phyloP scores from a whole-genome alignment of 2,797 vertebrate species.

The Macropodus opercularis region DNA sequence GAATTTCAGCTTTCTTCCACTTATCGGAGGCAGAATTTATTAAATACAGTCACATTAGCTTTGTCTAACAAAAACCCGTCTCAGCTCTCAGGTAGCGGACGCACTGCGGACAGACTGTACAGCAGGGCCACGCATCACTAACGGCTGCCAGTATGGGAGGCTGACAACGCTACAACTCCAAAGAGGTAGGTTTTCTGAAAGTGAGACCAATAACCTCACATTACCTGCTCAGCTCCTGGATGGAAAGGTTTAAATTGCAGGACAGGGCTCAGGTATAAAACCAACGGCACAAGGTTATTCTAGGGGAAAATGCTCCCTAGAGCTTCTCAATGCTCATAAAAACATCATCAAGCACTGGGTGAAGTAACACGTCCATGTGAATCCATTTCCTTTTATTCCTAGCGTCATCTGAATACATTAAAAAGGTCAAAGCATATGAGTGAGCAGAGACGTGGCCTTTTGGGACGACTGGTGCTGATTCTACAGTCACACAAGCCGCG shows the following conservation, averaged over 20 bases:
- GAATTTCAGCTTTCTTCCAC: not conserved
- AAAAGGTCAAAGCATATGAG: not conserved
- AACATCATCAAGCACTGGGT: not conserved
- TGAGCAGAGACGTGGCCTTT: too few species aligned
- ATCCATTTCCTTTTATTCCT: not conserved
- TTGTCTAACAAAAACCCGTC: not conserved
- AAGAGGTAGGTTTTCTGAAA: constrained; percentile 19
- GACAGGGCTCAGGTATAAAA: not conserved
- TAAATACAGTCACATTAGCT: not conserved
- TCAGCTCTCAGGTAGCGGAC: not conserved
- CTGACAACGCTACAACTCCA: not conserved
- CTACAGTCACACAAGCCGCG: not conserved
- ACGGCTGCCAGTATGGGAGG: constrained; percentile 8
- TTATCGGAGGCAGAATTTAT: not conserved
- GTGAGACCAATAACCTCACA: constrained; percentile 6
- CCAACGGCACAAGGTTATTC: constrained; percentile 5
- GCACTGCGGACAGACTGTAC: constrained; percentile 5
- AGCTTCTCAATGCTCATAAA: constrained; percentile 2
- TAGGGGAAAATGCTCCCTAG: constrained; percentile 6
- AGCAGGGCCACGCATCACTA: not conserved
- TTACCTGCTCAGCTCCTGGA: not conserved
- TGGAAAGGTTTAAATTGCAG: constrained; percentile 27
- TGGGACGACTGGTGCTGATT: too few species aligned
- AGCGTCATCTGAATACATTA: not conserved
- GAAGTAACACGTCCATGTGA: not conserved